Conservation (phyloP, 2,113 vertebrate genomes). For the Siniperca chuatsi region DNA sequence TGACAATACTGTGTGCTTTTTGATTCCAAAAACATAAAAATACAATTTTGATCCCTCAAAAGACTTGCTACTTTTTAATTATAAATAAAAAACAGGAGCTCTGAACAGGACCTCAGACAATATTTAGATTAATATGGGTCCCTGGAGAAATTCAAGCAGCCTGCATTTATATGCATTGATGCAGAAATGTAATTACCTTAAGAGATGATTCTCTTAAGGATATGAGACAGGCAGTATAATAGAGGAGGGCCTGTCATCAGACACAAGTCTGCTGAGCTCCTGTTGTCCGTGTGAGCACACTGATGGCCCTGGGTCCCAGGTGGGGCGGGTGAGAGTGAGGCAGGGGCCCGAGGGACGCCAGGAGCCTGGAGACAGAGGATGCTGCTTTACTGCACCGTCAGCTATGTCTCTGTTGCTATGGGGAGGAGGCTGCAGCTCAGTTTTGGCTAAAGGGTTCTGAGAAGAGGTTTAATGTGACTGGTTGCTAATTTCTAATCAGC, state of each 20-base stretch:
- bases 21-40: slow-evolving; percentile 15
- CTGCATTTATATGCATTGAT: slow-evolving; percentile 82
- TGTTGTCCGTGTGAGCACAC: slow-evolving; percentile 60
- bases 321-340: slow-evolving; percentile 62
- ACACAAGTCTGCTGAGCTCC: slow-evolving; percentile 59
- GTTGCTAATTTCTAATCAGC: slow-evolving; percentile 58
- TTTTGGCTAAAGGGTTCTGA: slow-evolving; percentile 42
- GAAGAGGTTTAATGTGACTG: slow-evolving; percentile 37
- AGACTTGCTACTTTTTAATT: slow-evolving; percentile 8
- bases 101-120: slow-evolving; percentile 25
- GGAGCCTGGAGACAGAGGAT: slow-evolving; percentile 52
- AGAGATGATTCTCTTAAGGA: slow-evolving; percentile 84
- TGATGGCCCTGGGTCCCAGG: slow-evolving; percentile 71
- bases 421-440: slow-evolving; percentile 33
- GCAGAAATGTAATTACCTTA: slow-evolving; percentile 88
- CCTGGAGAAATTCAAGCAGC: slow-evolving; percentile 70
- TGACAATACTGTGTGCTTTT: slow-evolving; percentile 2
- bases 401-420: slow-evolving; percentile 62
- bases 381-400: slow-evolving; percentile 61
- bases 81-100: neutral
- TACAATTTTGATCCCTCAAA: neutral
- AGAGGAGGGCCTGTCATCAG: slow-evolving; percentile 68
- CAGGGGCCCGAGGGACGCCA: slow-evolving; percentile 46
- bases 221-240: slow-evolving; percentile 76
- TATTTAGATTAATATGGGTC: slow-evolving; percentile 75